phyloP scores from a whole-genome alignment of 30 jellyfish, hydroid and myxozoan genomes.

The Aurelia sp. region DNA sequence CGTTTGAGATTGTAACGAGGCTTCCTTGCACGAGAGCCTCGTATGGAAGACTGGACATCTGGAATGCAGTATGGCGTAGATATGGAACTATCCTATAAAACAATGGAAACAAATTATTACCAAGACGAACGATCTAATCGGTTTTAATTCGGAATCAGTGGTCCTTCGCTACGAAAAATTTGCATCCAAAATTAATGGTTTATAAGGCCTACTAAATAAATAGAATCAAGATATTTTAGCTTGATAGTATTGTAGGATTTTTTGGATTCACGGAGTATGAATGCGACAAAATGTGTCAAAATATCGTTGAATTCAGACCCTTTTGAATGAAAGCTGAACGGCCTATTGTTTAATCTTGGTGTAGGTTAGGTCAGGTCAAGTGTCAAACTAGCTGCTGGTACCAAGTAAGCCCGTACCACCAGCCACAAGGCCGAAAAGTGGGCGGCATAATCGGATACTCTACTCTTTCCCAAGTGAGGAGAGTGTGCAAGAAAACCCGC shows the following conservation, averaged over 20 bases:
- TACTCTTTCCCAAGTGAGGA: slow-evolving; percentile 44
- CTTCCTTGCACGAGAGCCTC: slow-evolving; percentile 75
- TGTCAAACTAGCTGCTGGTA: slow-evolving; percentile 25
- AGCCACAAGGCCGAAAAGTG: slow-evolving; percentile 43
- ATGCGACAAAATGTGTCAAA: too few species aligned
- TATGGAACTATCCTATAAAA: background rate
- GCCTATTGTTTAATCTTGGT: too few species aligned
- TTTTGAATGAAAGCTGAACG: too few species aligned
- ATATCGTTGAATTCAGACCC: too few species aligned
- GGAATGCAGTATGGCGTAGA: slow-evolving; percentile 39
- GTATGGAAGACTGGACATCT: slow-evolving; percentile 25
- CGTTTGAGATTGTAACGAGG: slow-evolving; percentile 82
- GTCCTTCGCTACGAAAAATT: too few species aligned
- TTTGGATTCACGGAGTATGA: too few species aligned
- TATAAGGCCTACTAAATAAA: too few species aligned
- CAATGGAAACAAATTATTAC: background rate
- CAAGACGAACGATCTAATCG: too few species aligned
- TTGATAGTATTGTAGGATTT: too few species aligned
- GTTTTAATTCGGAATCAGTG: too few species aligned
- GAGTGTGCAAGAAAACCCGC: slow-evolving; percentile 69
- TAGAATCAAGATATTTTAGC: too few species aligned
- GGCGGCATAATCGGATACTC: slow-evolving; percentile 52
- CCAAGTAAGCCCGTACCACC: slow-evolving; percentile 47
- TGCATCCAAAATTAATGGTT: too few species aligned
- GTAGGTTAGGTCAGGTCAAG: background rate